Conservation (phyloP, 1,140 invertebrate species). For the Eulimnadia texana region DNA sequence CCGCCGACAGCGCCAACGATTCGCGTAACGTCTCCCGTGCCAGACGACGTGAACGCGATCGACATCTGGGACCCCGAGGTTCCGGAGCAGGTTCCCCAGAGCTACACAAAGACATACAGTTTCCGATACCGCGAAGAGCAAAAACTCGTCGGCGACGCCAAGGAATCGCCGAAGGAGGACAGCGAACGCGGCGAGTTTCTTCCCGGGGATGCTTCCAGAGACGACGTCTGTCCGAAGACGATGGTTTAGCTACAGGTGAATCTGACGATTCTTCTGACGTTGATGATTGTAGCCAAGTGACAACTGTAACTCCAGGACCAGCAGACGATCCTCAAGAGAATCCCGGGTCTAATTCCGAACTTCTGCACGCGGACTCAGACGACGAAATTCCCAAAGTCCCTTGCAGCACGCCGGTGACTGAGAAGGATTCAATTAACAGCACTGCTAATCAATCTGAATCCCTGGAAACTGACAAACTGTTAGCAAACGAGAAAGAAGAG, state of each 20-base stretch:
- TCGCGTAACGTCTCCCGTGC: constrained; percentile 13
- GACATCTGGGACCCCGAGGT: constrained; percentile 15
- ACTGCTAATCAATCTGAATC: too few relatives aligned
- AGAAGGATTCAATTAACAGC: neutral
- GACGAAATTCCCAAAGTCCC: neutral
- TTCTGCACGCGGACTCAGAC: neutral
- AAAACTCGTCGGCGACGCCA: neutral
- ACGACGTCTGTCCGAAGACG: constrained; percentile 1
- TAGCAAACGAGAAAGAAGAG: neutral
- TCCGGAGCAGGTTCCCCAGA: neutral
- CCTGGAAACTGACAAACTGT: neutral
- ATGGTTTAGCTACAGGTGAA: constrained; percentile 3
- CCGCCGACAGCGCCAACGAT: constrained; percentile 10
- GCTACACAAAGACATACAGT: constrained; percentile 7
- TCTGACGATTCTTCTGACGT: constrained; percentile 7
- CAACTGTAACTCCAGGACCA: neutral
- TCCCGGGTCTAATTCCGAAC: neutral
- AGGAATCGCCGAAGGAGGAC: neutral
- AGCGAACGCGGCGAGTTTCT: neutral
- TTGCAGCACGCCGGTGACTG: neutral
- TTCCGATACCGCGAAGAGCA: constrained; percentile 11
- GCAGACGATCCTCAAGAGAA: neutral
- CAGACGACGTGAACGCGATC: constrained; percentile 9
- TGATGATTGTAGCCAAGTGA: constrained; percentile 4
- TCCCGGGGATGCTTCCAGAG: neutral